These are phyloP conservation scores for Euschistus heros DNA, from an alignment of 1,140 invertebrate species.

Conservation along the genomic window DNA sequence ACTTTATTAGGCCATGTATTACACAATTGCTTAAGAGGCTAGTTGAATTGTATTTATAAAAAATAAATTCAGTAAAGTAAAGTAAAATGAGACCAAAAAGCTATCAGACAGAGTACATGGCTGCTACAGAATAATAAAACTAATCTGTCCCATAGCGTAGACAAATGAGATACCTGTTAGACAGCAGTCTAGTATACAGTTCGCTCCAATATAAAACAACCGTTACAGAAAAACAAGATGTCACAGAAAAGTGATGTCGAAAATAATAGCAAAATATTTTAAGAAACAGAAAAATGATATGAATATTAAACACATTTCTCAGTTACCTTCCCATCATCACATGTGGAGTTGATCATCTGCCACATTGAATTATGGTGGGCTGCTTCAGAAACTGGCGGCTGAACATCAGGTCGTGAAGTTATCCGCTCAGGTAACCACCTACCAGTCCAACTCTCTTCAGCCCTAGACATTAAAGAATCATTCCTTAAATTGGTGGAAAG, in stretches of 20 bases:
- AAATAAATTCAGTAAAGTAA: too few species aligned
- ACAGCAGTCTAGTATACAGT: too few species aligned
- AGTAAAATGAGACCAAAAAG: too few species aligned
- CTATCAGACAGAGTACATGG: too few species aligned
- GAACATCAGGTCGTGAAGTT: constrained; percentile 1
- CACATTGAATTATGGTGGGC: constrained; percentile 27
- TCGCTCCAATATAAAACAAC: too few species aligned
- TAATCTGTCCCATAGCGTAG: too few species aligned
- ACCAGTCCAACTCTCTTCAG: constrained; percentile 4
- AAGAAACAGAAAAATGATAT: not conserved
- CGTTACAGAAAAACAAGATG: too few species aligned
- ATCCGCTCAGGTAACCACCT: constrained; percentile 4
- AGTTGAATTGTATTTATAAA: too few species aligned
- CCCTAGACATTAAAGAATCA: not conserved
- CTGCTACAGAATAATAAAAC: too few species aligned
- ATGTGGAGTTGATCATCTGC: constrained; percentile 37
- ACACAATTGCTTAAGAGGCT: too few species aligned
- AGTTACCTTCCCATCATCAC: constrained; percentile 58
- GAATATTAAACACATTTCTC: not conserved
- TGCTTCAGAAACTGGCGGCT: not conserved
- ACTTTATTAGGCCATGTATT: too few species aligned
- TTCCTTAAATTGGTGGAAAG: not conserved
- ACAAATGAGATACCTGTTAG: not conserved
- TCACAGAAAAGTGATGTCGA: not conserved
- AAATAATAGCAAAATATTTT: not conserved